A percentile compares a stretch with the other conserved stretches of the same genome.
Conservation (phyloP, 64 coral and sea anemone genomes). For the Pocillopora damicornis region DNA sequence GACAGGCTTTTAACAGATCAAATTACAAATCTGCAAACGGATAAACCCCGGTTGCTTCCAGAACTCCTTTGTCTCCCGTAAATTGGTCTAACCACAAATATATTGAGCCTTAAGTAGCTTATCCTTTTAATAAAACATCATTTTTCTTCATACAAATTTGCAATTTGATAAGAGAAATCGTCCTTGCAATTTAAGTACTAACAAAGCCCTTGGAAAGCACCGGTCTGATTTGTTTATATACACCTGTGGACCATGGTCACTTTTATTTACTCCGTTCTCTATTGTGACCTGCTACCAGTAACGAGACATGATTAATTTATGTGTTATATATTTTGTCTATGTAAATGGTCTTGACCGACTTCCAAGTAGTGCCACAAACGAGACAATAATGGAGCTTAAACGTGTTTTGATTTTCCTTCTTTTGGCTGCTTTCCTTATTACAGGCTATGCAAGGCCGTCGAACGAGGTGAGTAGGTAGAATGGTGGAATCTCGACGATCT, state of each 20-base stretch:
- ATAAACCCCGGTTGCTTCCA: too few relatives aligned
- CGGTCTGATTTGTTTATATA: background rate
- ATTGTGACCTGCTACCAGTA: background rate
- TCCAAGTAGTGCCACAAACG: background rate
- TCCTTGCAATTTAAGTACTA: background rate
- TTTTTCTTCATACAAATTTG: background rate
- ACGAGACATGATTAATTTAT: constrained; percentile 40
- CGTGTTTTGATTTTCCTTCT: background rate
- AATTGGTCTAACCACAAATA: too few relatives aligned
- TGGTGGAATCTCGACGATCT: background rate
- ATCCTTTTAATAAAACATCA: background rate
- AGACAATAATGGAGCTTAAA: background rate
- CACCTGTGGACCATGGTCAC: background rate
- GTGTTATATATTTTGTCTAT: background rate
- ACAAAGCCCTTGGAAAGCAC: background rate
- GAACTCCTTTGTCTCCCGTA: too few relatives aligned
- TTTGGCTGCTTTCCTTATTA: constrained; percentile 3
- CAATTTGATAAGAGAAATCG: background rate
- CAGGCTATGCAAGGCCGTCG: background rate
- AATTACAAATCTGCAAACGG: too few relatives aligned
- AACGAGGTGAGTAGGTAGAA: background rate
- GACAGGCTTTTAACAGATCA: too few relatives aligned
- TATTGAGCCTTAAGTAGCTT: too few relatives aligned
- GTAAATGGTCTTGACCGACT: background rate
- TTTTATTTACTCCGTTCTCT: background rate